Evolutionary conservation across 2,113 vertebrate species (phyloP).

Genomic region (Terrapene triunguis): DNA sequence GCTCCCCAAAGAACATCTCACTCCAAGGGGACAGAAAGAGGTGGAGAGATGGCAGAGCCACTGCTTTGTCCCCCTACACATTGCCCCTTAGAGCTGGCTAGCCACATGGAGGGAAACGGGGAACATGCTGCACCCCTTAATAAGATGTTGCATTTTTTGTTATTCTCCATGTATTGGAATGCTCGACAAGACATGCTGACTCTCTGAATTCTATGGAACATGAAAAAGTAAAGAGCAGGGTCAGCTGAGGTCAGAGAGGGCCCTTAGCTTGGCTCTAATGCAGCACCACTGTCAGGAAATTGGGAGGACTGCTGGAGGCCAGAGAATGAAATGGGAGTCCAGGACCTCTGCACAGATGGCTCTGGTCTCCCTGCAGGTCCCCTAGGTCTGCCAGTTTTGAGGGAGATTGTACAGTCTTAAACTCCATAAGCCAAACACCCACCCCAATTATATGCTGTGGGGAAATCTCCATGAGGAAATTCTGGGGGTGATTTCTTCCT

Average conservation of each 20-base stretch:
- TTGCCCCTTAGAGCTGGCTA: too few species aligned
- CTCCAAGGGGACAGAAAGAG: not conserved
- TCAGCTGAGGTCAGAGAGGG: not conserved
- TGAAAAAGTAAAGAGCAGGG: too few species aligned
- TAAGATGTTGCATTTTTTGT: too few species aligned
- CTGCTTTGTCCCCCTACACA: too few species aligned
- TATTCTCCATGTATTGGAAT: too few species aligned
- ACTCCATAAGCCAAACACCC: not conserved
- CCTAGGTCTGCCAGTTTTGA: not conserved
- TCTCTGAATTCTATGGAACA: too few species aligned
- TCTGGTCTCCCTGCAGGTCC: not conserved
- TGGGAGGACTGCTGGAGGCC: too few species aligned
- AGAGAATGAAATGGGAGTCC: not conserved
- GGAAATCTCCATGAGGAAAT: not conserved
- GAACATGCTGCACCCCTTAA: too few species aligned
- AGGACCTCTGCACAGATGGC: not conserved
- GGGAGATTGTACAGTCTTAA: not conserved
- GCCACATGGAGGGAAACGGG: too few species aligned
- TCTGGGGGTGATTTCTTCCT: not conserved
- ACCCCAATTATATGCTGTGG: fast-evolving
- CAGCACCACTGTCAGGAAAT: not conserved
- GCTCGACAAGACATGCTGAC: too few species aligned
- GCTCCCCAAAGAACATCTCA: not conserved
- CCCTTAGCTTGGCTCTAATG: not conserved
- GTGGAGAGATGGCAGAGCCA: too few species aligned